Evolutionary conservation across 1,140 invertebrate genomes (phyloP), one percentile per base, ranked within the genome.

Genomic region (Drosophila dunni): DNA sequence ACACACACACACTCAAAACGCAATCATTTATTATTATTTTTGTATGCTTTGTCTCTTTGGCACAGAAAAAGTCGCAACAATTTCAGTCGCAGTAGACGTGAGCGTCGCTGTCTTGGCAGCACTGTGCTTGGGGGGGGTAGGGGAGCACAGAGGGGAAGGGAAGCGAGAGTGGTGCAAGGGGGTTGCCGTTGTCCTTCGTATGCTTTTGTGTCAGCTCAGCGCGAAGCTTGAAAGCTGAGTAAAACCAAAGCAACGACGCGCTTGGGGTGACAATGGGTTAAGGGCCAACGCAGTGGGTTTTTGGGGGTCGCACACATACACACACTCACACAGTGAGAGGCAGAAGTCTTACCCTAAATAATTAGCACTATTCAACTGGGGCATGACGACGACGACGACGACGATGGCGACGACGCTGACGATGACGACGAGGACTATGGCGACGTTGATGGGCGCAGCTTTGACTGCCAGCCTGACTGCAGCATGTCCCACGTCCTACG

Each of bases 21-120:
- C 79, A 86, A 86, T 86, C 84, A 86, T 86, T 86, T 86, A 86
- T 86, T 86, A 86, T 86, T 86, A 86, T 86, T 88, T 88, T 89
- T 88, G 84, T 89, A 81, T 89, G 80, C 84, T 89, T 88, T 88
- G 84, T 88, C 80, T 89, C 84, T 89, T 84, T 88, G 84, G 77
- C 84, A 89, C 77, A 89, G 79, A 88, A 88, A 89, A 91, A 90
- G 86, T 91, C 78, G 76, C 74, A 66, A 73, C 69, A 63, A 71
- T 67, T 72, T 40, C 11, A 54, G 65, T 54, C 33, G 46, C 40
- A 13, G 58, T 58, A 44, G 58, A 44, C 40, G 53, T 75, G 34
- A 15, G 8, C 46, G 33, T 38, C 42, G 50, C 48, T 40, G 65
- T 53, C 50, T 34, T 29, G 24, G 24, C 24, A 29, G n/a, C 50